Conservation (phyloP, 1,140 invertebrate species). For the Drosophila sulfurigaster region DNA sequence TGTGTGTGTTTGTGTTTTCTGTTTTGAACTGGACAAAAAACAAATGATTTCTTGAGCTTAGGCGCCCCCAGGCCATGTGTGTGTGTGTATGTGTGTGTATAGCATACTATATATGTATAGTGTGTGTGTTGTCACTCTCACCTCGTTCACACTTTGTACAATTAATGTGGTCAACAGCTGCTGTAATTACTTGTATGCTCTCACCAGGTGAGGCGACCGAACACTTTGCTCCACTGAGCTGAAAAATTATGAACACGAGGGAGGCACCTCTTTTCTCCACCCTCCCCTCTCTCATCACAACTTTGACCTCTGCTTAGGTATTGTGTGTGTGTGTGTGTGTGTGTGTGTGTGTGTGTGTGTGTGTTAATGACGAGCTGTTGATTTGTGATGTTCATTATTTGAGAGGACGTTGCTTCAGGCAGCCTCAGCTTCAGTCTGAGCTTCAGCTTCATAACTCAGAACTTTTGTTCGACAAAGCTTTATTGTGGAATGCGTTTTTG, state of each 20-base stretch:
- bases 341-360: constrained; percentile 11
- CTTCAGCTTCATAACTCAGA: constrained; percentile 1
- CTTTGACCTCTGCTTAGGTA: constrained; percentile 26
- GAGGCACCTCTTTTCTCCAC: neutral
- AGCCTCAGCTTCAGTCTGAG: too few species aligned
- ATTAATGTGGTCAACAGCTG: constrained; percentile 76
- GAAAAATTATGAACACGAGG: constrained; percentile 67
- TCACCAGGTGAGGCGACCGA: constrained; percentile 11
- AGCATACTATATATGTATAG: too few species aligned
- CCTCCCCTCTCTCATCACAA: constrained; percentile 1
- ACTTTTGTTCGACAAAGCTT: constrained; percentile 15
- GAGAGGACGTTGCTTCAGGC: constrained; percentile 21
- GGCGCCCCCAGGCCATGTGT: neutral
- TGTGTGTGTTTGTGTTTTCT: neutral
- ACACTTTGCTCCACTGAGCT: constrained; percentile 71
- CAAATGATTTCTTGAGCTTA: constrained; percentile 12
- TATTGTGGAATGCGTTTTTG: constrained; percentile 7
- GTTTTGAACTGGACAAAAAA: neutral
- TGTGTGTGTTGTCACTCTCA: constrained; percentile 4
- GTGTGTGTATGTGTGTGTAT: neutral
- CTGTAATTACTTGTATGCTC: constrained; percentile 69
- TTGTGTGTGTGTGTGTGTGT: constrained; percentile 19
- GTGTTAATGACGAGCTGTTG: constrained; percentile 73
- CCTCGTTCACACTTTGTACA: constrained; percentile 34
- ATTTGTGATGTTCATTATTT: constrained; percentile 81